A percentile compares a stretch with the other conserved stretches of the same genome.
These are phyloP conservation scores for Daptonema setosum DNA, from an alignment of 2,888 invertebrate species.

Conservation along the genomic window DNA sequence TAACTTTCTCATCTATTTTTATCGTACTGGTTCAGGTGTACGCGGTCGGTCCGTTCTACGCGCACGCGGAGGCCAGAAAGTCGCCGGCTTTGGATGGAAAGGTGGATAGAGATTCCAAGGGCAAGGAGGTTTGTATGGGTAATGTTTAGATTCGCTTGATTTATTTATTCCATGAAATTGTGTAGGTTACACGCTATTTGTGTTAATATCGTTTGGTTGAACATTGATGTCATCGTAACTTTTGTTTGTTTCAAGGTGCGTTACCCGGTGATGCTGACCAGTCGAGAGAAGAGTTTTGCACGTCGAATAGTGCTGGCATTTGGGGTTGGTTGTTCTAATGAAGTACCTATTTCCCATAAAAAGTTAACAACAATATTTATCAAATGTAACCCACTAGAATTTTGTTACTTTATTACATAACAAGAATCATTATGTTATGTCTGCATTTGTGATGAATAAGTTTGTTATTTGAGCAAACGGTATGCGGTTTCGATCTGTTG, in stretches of 20 bases:
- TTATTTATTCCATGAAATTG: too few relatives aligned
- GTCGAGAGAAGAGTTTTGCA: conserved; percentile 89
- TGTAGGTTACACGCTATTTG: too few relatives aligned
- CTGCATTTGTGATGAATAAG: too few relatives aligned
- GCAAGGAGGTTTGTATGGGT: conserved; percentile 81
- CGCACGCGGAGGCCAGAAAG: conserved; percentile 94
- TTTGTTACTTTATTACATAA: too few relatives aligned
- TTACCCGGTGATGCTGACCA: conserved; percentile 89
- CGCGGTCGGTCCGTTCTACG: conserved; percentile 96
- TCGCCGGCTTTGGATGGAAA: conserved; percentile 94
- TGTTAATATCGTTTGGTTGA: too few relatives aligned
- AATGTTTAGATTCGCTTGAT: too few relatives aligned
- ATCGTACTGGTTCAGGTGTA: conserved; percentile 49
- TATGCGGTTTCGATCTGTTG: conserved; percentile 91
- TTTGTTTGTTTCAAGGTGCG: too few relatives aligned
- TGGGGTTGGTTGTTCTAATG: conserved; percentile 24
- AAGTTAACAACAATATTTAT: neutral
- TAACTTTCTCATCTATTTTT: too few relatives aligned
- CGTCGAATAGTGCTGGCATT: conserved; percentile 62
- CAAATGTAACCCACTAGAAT: too few relatives aligned
- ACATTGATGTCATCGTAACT: too few relatives aligned
- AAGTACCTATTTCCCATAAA: neutral
- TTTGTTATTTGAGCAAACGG: conserved; percentile 83
- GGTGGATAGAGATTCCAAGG: conserved; percentile 89
- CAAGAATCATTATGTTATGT: too few relatives aligned